Evolutionary conservation across 2,113 vertebrate species (phyloP).

Genomic region (Eira barbara): DNA sequence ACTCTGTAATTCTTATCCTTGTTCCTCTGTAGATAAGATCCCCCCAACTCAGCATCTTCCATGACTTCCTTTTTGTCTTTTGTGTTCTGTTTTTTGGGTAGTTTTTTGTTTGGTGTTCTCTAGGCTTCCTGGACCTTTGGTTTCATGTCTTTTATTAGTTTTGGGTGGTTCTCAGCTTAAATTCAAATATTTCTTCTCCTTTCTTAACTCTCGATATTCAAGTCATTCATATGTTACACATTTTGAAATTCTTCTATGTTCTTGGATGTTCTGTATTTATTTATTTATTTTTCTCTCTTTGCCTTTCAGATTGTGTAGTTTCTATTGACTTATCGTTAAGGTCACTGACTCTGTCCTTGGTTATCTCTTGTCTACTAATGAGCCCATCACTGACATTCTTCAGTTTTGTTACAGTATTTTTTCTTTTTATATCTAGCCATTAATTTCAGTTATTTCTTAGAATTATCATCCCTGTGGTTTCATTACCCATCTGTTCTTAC

Average conservation of each 20-base stretch:
- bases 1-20: neutral
- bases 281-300: neutral
- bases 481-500: neutral
- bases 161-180: neutral
- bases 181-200: neutral
- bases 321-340: neutral
- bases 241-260: neutral
- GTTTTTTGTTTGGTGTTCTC: neutral
- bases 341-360: neutral
- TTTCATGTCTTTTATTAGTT: neutral
- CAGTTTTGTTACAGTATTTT: neutral
- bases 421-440: neutral
- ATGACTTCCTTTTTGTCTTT: neutral
- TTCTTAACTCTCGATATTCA: neutral
- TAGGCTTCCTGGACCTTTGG: neutral
- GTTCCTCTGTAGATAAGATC: neutral
- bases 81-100: neutral
- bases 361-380: neutral
- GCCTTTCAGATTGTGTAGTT: neutral
- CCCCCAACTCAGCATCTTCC: neutral
- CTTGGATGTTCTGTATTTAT: neutral
- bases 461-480: neutral
- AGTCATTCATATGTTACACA: neutral
- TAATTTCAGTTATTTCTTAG: neutral
- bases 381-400: neutral